Conservation (phyloP, 2,797 vertebrate genomes). For the Sylvilagus floridanus region DNA sequence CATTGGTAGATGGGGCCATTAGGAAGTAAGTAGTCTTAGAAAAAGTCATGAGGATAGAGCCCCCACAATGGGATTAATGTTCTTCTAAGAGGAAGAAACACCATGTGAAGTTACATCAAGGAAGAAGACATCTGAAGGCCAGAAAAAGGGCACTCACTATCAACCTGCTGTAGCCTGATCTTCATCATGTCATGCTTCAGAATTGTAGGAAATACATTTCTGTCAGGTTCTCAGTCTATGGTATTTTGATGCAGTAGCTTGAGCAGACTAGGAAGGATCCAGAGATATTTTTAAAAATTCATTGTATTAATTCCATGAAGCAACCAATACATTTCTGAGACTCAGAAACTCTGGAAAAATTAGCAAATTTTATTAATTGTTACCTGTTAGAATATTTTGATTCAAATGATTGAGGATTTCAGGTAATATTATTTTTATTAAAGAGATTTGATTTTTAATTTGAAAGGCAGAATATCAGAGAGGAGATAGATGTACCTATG, state of each 20-base stretch:
- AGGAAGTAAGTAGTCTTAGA: background rate
- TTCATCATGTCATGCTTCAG: background rate
- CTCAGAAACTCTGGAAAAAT: background rate
- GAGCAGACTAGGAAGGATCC: background rate
- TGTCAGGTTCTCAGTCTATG: background rate
- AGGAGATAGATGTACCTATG: background rate
- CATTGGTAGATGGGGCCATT: background rate
- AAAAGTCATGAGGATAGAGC: background rate
- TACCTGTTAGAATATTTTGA: slow-evolving; percentile 9
- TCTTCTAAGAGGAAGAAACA: background rate
- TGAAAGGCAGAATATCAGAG: too few species aligned
- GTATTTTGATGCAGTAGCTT: background rate
- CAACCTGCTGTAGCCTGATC: accelerated
- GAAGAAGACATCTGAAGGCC: background rate
- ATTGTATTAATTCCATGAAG: slow-evolving; percentile 12
- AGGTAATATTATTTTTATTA: too few species aligned
- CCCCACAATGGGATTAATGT: background rate
- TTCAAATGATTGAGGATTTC: background rate
- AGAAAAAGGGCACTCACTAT: background rate
- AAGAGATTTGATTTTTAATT: too few species aligned
- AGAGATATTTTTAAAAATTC: background rate
- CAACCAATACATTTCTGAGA: background rate
- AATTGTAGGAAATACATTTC: background rate
- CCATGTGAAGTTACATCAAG: background rate
- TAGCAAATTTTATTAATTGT: background rate